Percentiles rank a stretch among this genome's conserved stretches.
These are phyloP conservation scores for Azemiops feae DNA, from an alignment of 2,113 vertebrate species.

Conservation along the genomic window DNA sequence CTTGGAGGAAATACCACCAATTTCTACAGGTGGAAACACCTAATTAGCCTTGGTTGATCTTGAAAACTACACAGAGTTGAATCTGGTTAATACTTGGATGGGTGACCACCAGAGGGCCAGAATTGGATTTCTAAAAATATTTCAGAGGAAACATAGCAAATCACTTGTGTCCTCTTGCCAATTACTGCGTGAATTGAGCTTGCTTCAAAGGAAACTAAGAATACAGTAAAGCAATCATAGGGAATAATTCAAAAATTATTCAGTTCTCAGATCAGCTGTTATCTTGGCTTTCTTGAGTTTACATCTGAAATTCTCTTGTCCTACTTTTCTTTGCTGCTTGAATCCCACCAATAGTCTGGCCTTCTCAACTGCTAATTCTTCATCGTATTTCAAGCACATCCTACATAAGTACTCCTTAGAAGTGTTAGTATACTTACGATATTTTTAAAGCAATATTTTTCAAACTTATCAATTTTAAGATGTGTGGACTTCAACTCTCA, in stretches of 20 bases:
- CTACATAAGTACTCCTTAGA: not conserved
- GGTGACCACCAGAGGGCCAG: not conserved
- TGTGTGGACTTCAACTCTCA: not conserved
- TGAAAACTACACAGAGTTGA: not conserved
- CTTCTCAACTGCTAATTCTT: not conserved
- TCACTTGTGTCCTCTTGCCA: not conserved
- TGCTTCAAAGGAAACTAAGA: not conserved
- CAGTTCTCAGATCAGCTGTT: not conserved
- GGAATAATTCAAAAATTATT: not conserved
- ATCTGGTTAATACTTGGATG: not conserved
- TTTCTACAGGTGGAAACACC: not conserved
- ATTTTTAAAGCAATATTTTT: not conserved
- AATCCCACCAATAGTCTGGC: not conserved
- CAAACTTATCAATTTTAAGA: not conserved
- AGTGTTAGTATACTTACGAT: not conserved
- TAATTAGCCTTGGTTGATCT: not conserved
- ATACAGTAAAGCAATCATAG: not conserved
- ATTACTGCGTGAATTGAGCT: not conserved
- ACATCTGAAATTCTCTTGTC: not conserved
- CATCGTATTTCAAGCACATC: not conserved
- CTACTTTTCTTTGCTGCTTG: not conserved
- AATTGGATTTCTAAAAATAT: not conserved
- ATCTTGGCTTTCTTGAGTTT: not conserved
- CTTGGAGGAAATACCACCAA: not conserved
- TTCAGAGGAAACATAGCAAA: not conserved